Evolutionary conservation across 2,113 vertebrate genomes (phyloP).

Genomic region (Pogona vitticeps): DNA sequence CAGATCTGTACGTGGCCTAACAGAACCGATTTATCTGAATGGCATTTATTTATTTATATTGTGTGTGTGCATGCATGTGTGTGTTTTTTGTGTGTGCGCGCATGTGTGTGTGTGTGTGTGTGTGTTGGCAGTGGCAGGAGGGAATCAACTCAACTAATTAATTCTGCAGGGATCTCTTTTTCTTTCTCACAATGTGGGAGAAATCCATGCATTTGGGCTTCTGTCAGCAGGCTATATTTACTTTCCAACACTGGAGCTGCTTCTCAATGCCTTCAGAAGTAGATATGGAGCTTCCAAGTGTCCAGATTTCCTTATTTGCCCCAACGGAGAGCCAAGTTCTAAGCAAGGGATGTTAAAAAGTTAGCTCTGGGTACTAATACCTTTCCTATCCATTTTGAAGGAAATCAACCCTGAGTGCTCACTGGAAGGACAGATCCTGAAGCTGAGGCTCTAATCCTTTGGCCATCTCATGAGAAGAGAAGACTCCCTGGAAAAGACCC

Average conservation of each 20-base stretch:
- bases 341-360: too few species aligned
- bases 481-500: too few species aligned
- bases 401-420: too few species aligned
- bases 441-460: too few species aligned
- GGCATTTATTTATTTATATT: constrained; percentile 6
- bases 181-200: not conserved
- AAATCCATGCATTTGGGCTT: not conserved
- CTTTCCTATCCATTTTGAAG: too few species aligned
- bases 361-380: too few species aligned
- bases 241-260: not conserved
- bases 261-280: not conserved
- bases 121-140: not conserved
- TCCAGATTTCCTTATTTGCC: too few species aligned
- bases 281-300: not conserved
- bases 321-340: too few species aligned
- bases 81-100: too few species aligned
- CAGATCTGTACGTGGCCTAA: constrained; percentile 72
- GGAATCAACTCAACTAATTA: constrained; percentile 55
- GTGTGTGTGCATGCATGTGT: too few species aligned
- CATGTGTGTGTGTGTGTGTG: not conserved
- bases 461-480: too few species aligned
- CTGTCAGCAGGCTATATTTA: not conserved
- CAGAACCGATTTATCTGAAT: constrained; percentile 72
- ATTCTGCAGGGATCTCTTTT: constrained; percentile 57
- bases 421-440: too few species aligned